Conservation (phyloP, 2,113 vertebrate species). For the Prunella himalayana region DNA sequence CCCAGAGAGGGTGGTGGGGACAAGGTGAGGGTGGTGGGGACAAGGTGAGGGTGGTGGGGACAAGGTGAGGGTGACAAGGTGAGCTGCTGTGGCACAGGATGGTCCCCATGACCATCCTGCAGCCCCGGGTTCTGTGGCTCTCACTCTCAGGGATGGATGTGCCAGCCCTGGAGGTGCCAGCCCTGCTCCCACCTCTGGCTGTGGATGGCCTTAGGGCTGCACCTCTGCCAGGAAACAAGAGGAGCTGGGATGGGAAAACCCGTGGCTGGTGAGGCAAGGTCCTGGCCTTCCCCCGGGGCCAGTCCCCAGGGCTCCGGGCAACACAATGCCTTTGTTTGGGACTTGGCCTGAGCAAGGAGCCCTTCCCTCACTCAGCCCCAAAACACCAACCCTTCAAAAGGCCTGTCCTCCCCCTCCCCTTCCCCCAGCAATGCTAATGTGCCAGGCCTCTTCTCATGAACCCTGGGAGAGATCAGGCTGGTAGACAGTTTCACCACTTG, state of each 20-base stretch:
- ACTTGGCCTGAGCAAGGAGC: neutral
- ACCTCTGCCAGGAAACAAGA: neutral
- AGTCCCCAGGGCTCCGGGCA: neutral
- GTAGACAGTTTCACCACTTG: constrained; percentile 29
- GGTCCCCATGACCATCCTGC: neutral
- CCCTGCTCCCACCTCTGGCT: fast-evolving
- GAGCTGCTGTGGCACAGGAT: neutral
- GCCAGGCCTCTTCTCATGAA: constrained; percentile 40
- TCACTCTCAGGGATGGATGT: neutral
- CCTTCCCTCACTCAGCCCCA: neutral
- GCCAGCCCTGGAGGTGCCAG: neutral
- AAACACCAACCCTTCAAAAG: constrained; percentile 11
- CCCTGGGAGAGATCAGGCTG: constrained; percentile 23
- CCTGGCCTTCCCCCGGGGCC: neutral
- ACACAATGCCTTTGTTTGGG: constrained; percentile 35
- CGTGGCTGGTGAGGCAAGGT: neutral
- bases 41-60: neutral
- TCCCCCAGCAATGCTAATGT: constrained; percentile 9
- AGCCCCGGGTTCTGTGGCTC: neutral
- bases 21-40: fast-evolving
- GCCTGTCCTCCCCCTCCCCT: neutral
- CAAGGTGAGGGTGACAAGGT: neutral
- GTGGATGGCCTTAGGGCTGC: fast-evolving
- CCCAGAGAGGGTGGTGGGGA: fast-evolving
- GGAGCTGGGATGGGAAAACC: neutral